A percentile compares a stretch with the other conserved stretches of the same genome.
Evolutionary conservation across 1,140 invertebrate species (phyloP).

Genomic region (Hermatobates lingyangjiaoensis): DNA sequence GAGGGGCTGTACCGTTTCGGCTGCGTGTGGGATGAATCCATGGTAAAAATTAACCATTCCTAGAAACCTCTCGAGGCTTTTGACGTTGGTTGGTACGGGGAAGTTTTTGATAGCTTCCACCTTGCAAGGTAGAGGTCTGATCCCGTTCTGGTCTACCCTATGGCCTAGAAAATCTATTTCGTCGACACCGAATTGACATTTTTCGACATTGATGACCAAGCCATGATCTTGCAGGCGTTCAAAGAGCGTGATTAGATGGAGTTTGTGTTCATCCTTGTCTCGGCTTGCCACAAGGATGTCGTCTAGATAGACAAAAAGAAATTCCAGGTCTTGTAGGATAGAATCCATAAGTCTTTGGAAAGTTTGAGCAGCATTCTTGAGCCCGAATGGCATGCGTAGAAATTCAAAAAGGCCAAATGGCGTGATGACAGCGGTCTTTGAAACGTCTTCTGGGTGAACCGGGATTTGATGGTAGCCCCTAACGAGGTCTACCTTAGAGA

Average conservation of each 20-base stretch:
- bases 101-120: slow-evolving; percentile 17
- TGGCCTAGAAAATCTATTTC: slow-evolving; percentile 20
- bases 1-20: slow-evolving; percentile 11
- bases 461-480: slow-evolving; percentile 29
- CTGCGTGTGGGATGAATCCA: slow-evolving; percentile 14
- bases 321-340: slow-evolving; percentile 19
- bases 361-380: slow-evolving; percentile 11
- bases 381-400: slow-evolving; percentile 6
- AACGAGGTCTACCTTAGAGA: slow-evolving; percentile 27
- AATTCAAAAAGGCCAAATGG: slow-evolving; percentile 11
- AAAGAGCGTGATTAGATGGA: slow-evolving; percentile 4
- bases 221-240: slow-evolving; percentile 1
- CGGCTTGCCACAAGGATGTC: slow-evolving; percentile 29
- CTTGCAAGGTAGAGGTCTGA: slow-evolving; percentile 14
- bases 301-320: slow-evolving; percentile 28
- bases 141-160: slow-evolving; percentile 16
- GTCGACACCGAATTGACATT: slow-evolving; percentile 15
- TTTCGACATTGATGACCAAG: slow-evolving; percentile 9
- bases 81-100: slow-evolving; percentile 14
- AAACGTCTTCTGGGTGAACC: slow-evolving; percentile 18
- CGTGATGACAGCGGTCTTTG: neutral
- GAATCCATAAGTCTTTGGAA: slow-evolving; percentile 11
- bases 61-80: slow-evolving; percentile 18
- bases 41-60: slow-evolving; percentile 21
- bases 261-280: slow-evolving; percentile 17